Percentiles rank a stretch among this genome's conserved stretches.
Evolutionary conservation across 2,888 invertebrate species (phyloP).

Genomic region (Hirtodrosophila duncani): DNA sequence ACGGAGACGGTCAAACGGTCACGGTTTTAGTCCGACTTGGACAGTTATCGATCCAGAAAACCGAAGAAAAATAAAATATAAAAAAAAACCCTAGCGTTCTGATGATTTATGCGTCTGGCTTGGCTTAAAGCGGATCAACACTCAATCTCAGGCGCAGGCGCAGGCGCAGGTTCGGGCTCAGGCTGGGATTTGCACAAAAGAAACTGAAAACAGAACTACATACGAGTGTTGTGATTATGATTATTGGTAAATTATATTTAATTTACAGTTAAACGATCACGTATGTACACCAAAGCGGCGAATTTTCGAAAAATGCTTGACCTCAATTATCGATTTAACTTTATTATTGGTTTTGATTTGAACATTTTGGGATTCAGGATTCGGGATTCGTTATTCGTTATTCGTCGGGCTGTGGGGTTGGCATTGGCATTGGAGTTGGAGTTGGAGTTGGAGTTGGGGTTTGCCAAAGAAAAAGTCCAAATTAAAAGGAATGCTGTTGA

Average conservation of each 20-base stretch:
- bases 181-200: constrained; percentile 20
- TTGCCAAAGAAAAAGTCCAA: constrained; percentile 46
- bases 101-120: constrained; percentile 72
- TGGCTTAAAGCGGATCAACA: constrained; percentile 43
- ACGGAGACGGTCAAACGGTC: constrained; percentile 25
- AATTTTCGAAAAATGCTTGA: too few relatives aligned
- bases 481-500: constrained; percentile 73
- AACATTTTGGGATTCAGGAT: constrained; percentile 48
- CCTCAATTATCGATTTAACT: constrained; percentile 79
- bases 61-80: too few relatives aligned
- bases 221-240: constrained; percentile 75
- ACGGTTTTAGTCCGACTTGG: constrained; percentile 23
- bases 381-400: too few relatives aligned
- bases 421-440: too few relatives aligned
- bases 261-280: constrained; percentile 77
- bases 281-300: constrained; percentile 55
- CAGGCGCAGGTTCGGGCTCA: constrained; percentile 18
- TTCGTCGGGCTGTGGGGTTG: too few relatives aligned
- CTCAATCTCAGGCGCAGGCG: constrained; percentile 11
- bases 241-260: constrained; percentile 77
- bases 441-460: too few relatives aligned
- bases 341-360: constrained; percentile 78
- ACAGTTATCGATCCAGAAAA: constrained; percentile 60
- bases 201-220: constrained; percentile 37
- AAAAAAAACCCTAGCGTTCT: constrained; percentile 16